Base-by-base conservation (phyloP, 2,888 invertebrate genomes). In the Chrysina gloriosa region DNA sequence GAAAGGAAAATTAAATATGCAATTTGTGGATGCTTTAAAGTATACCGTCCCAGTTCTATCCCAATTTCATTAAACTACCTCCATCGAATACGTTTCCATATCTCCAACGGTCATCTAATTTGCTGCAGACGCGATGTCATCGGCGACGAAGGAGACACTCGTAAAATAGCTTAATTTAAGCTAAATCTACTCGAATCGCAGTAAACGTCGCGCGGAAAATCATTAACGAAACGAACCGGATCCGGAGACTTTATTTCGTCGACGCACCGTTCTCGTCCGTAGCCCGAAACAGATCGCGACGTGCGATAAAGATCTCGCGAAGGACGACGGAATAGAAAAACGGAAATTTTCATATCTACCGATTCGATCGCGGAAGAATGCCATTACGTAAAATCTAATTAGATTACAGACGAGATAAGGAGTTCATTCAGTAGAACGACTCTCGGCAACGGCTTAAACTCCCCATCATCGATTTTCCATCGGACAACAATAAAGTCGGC, bases 291-390 rank as follows among this genome's bases (percentile, higher is more conserved):
- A 52, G 52, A 31, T 31, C 31, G 25, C 48, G n/a, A 21, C 9
- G 19, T 19, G 27, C 31, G 52, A 52, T 52, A 31, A 29, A 11
- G 16, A 52, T 45, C 45, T 45, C 19, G 45, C 7, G 16, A 21
- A 45, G 21, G 16, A 14, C 31, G n/a, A 9, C 16, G 31, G 14
- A 19, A 29, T 52, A 29, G 29, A 52, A 52, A 52, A 29, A 52
- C 52, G 58, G 42, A 61, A 61, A 61, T 61, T 61, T 61, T 61
- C 58, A 61, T 61, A 61, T 61, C 58, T n/a, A n/a, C 9, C 27
- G 58, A 61, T 21, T 36, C 36, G 27, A 61, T 61, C 58, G 58
- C 58, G 6, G n/a, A 61, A 42, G 42, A 61, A 61, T 42, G 42
- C 58, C 39, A 61, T 61, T 61, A 61, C 58, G 39, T 42, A 42